Evolutionary conservation across 2,888 invertebrate species (phyloP).

Genomic region (Cheilosia urbana): DNA sequence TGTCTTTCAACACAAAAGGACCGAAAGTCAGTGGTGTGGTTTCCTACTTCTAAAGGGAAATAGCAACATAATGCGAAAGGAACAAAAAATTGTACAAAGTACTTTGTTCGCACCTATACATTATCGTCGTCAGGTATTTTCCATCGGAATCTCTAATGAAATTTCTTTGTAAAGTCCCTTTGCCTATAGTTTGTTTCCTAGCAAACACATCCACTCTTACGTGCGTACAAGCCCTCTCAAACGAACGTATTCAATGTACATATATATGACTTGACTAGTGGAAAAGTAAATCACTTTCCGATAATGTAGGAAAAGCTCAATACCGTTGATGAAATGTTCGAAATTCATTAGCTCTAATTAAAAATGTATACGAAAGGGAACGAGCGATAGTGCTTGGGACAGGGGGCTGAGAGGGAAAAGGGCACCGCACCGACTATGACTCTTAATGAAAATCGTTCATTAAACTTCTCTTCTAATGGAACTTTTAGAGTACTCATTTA

Average conservation of each 20-base stretch:
- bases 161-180: conserved; percentile 57
- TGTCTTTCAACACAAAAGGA: conserved; percentile 2
- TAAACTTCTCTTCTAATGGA: conserved; percentile 73
- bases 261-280: conserved; percentile 47
- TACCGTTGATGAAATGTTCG: conserved; percentile 72
- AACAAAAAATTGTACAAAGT: conserved; percentile 18
- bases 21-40: conserved; percentile 23
- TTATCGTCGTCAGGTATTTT: conserved; percentile 55
- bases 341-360: conserved; percentile 75
- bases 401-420: neutral
- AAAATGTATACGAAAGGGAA: conserved; percentile 69
- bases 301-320: conserved; percentile 72
- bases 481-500: conserved; percentile 72
- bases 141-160: conserved; percentile 53
- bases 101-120: conserved; percentile 62
- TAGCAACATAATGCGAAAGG: neutral
- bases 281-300: conserved; percentile 71
- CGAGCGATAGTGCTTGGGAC: conserved; percentile 3
- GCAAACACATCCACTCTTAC: neutral
- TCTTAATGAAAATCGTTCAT: conserved; percentile 74
- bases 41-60: conserved; percentile 24
- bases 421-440: conserved; percentile 57
- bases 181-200: conserved; percentile 53
- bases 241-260: conserved; percentile 53
- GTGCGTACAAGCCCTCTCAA: conserved; percentile 20